Evolutionary conservation across 1,140 invertebrate genomes (phyloP).

Genomic region (Odontomachus brunneus): DNA sequence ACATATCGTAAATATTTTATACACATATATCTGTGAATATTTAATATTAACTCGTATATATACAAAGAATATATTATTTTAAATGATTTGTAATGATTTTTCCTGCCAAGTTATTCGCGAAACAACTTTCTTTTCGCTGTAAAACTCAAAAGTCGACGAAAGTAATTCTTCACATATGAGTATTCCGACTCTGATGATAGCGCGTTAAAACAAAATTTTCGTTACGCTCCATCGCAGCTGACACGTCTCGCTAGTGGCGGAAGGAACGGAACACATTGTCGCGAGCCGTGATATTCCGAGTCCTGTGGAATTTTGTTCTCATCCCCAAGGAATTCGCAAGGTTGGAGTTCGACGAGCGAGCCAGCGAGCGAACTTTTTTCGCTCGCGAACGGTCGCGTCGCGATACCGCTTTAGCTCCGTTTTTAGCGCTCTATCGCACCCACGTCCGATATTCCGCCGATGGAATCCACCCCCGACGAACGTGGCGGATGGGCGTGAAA

Average conservation of each 20-base stretch:
- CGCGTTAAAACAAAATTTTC: constrained; percentile 29
- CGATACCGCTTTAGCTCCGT: constrained; percentile 37
- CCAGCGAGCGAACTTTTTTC: constrained; percentile 63
- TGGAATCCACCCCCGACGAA: constrained; percentile 67
- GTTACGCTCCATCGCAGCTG: constrained; percentile 1
- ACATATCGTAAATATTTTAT: no score
- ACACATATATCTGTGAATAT: no score
- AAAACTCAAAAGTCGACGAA: no score
- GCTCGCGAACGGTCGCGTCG: constrained; percentile 23
- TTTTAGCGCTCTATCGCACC: constrained; percentile 72
- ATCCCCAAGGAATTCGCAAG: constrained; percentile 69
- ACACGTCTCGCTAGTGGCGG: not conserved
- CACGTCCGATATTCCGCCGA: constrained; percentile 70
- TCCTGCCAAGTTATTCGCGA: not conserved
- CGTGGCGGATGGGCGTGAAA: constrained; percentile 70
- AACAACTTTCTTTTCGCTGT: not conserved
- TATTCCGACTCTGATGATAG: not conserved
- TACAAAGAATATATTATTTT: not conserved
- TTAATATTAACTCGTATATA: not conserved
- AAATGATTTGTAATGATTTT: not conserved
- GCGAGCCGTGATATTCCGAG: constrained; percentile 49
- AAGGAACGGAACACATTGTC: constrained; percentile 38
- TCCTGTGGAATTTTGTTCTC: constrained; percentile 70
- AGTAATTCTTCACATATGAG: not conserved
- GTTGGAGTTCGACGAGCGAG: constrained; percentile 62